A percentile compares a stretch with the other conserved stretches of the same genome.
phyloP scores from a whole-genome alignment of 2,113 vertebrate species.

The Gallinago paraguaiae region DNA sequence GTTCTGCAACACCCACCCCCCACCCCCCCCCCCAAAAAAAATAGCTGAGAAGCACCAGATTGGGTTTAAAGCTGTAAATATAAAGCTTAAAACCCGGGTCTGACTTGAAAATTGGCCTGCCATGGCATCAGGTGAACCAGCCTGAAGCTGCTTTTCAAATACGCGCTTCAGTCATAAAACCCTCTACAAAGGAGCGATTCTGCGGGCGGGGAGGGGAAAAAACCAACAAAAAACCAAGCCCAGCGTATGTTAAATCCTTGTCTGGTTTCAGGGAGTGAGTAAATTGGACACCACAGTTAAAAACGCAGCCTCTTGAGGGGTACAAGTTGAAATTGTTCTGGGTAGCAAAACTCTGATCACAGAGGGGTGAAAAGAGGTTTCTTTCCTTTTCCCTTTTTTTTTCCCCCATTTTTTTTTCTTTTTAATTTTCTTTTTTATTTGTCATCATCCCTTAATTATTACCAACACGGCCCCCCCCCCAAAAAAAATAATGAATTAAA shows the following conservation, averaged over 20 bases:
- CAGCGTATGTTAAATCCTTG: neutral
- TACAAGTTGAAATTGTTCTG: conserved; percentile 29
- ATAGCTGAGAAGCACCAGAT: neutral
- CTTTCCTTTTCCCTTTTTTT: neutral
- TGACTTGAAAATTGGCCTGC: neutral
- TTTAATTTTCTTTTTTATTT: neutral
- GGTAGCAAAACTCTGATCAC: conserved; percentile 9
- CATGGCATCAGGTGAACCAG: conserved; percentile 14
- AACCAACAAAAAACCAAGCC: neutral
- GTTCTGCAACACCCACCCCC: neutral
- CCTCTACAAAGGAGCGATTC: neutral
- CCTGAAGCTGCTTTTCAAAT: neutral
- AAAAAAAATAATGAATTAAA: conserved; percentile 67
- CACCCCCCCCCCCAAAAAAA: no score
- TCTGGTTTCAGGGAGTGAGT: neutral
- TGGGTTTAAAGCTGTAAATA: neutral
- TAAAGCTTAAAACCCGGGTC: neutral
- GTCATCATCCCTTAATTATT: conserved; percentile 69
- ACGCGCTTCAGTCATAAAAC: neutral
- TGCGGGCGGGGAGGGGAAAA: neutral
- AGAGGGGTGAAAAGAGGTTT: neutral
- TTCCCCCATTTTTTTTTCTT: neutral
- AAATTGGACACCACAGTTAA: conserved; percentile 6
- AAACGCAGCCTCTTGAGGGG: neutral
- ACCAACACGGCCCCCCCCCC: conserved; percentile 12